These are phyloP conservation scores for Takifugu bimaculatus DNA, from an alignment of 2,113 vertebrate genomes.

Conservation along the genomic window DNA sequence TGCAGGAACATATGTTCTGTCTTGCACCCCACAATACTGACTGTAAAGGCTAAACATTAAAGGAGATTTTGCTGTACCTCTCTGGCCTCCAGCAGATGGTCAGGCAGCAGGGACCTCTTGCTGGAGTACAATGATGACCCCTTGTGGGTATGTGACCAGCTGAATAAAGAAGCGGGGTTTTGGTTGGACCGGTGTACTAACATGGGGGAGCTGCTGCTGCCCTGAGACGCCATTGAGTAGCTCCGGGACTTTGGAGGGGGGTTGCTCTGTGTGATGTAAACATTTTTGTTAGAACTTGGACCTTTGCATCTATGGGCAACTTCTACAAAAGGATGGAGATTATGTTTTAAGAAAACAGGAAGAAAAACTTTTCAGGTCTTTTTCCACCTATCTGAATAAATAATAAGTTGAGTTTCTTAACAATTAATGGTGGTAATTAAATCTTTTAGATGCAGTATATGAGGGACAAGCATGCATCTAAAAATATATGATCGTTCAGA, in stretches of 20 bases:
- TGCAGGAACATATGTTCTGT: not conserved
- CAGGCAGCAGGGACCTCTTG: conserved; percentile 86
- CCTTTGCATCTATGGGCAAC: not conserved
- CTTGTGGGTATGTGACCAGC: conserved; percentile 80
- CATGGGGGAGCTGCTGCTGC: conserved; percentile 88
- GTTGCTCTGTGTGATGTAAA: conserved; percentile 81
- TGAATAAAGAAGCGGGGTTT: conserved; percentile 82
- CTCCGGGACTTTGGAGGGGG: conserved; percentile 92
- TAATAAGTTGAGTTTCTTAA: no score
- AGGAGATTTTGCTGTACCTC: conserved; percentile 77
- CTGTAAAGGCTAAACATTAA: no score
- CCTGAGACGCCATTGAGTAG: conserved; percentile 91
- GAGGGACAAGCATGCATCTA: no score
- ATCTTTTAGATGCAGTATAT: no score
- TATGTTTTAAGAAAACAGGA: not conserved
- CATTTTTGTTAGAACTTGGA: not conserved
- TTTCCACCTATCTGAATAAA: no score
- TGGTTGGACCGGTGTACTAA: conserved; percentile 86
- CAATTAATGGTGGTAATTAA: no score
- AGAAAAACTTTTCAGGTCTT: no score
- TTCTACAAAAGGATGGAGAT: not conserved
- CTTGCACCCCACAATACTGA: not conserved
- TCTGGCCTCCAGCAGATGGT: conserved; percentile 91
- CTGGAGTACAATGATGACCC: conserved; percentile 75
- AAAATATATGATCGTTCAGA: no score